These are phyloP conservation scores for Cyclargus thomasi DNA, from an alignment of 1,140 invertebrate genomes.

Conservation along the genomic window DNA sequence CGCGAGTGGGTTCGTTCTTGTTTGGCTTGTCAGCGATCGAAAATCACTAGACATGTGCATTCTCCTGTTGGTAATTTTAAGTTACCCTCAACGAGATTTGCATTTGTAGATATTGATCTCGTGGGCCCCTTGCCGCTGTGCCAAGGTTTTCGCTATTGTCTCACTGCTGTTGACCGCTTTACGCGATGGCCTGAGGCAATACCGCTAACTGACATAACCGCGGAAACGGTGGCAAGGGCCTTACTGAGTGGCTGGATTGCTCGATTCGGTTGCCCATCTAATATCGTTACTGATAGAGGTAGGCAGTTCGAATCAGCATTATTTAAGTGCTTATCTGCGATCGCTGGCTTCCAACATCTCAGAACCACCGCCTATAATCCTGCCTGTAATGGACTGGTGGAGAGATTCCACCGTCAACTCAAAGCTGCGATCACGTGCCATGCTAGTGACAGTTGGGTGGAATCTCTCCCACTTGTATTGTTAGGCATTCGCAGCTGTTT, in stretches of 20 bases:
- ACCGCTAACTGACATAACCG: slow-evolving; percentile 20
- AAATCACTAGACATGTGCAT: slow-evolving; percentile 18
- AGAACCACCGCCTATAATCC: slow-evolving; percentile 20
- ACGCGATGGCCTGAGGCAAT: slow-evolving; percentile 24
- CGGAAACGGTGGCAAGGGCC: slow-evolving; percentile 21
- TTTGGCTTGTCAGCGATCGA: slow-evolving; percentile 18
- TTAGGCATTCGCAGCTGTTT: slow-evolving; percentile 15
- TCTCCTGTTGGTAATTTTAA: slow-evolving; percentile 19
- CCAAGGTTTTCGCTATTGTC: slow-evolving; percentile 16
- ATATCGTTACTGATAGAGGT: slow-evolving; percentile 17
- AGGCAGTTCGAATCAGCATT: slow-evolving; percentile 18
- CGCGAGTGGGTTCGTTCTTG: slow-evolving; percentile 17
- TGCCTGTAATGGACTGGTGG: slow-evolving; percentile 17
- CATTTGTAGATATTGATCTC: slow-evolving; percentile 16
- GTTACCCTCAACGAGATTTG: slow-evolving; percentile 19
- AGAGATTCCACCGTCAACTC: slow-evolving; percentile 19
- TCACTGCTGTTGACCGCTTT: slow-evolving; percentile 12
- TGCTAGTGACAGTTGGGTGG: slow-evolving; percentile 12
- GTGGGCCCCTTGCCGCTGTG: slow-evolving; percentile 12
- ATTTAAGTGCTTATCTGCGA: slow-evolving; percentile 4
- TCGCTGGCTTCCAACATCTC: slow-evolving; percentile 15
- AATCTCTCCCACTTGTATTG: slow-evolving; percentile 16
- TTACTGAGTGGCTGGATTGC: slow-evolving; percentile 17
- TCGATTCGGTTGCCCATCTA: slow-evolving; percentile 10
- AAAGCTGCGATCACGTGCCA: background rate